Evolutionary conservation across 1,140 invertebrate genomes (phyloP), one percentile per base, ranked within the genome.

Genomic region (Drosophila setifemur): DNA sequence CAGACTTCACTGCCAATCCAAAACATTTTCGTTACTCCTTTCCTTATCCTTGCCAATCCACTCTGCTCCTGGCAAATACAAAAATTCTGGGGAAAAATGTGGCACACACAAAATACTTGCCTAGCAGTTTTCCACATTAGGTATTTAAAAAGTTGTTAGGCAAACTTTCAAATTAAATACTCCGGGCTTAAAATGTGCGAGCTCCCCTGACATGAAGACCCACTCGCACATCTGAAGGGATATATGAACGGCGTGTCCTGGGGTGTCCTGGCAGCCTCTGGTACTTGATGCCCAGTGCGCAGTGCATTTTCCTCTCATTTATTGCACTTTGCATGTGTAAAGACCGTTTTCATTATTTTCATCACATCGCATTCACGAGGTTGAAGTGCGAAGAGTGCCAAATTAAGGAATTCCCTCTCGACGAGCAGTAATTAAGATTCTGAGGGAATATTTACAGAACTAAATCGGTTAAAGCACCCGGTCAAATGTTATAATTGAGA

Each of bases 91-190:
- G 11, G 28, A 77, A 72, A 66, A 53, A 75, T 75, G 49, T 77
- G 73, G 53, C 60, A 58, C 39, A 58, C 39, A 50, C 26, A n/a
- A 54, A 55, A 77, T 44, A 53, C 45, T 76, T 75, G 63, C 68
- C 31, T 47, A 48, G 26, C 61, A 52, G 45, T 43, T 71, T 52
- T 4, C 18, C 49, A 66, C 79, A 67, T 69, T 69, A 40, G 77
- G 53, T 67, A 76, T 81, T 82, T 81, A 82, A 82, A 81, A 82
- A 77, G 73, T 82, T 83, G 52, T 68, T 72, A 43, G 58, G 66
- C 78, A 82, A 81, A 82, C 78, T 82, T 82, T 73, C 52, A 82
- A 82, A 83, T 77, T 72, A 82, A 82, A 82, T 68, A 63, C 55
- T 39, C 48, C 9, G 60, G 8, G 68, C 61, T 76, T 73, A 83